A percentile compares a stretch with the other conserved stretches of the same genome.
Conservation (phyloP, 2,888 invertebrate genomes). For the Apamea monoglypha region DNA sequence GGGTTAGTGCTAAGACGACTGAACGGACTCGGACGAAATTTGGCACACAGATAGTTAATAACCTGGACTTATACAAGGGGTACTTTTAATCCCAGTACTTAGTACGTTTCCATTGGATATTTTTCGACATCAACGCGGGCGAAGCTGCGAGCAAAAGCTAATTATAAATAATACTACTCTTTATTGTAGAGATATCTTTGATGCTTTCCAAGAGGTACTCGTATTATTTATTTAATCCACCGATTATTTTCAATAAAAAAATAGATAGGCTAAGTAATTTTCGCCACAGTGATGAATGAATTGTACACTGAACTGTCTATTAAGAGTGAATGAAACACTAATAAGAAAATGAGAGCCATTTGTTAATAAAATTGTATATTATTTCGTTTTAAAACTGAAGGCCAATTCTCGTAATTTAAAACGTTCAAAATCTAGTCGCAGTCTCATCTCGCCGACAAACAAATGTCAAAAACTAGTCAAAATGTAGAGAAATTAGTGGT, state of each 20-base stretch:
- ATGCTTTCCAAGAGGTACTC: too few relatives aligned
- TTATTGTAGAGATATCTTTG: not conserved
- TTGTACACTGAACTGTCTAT: constrained; percentile 7
- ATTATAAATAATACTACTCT: not conserved
- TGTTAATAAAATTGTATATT: constrained; percentile 26
- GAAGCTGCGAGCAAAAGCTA: not conserved
- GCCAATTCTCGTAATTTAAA: too few relatives aligned
- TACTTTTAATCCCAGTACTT: not conserved
- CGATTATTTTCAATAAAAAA: not conserved
- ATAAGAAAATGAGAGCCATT: constrained; percentile 21
- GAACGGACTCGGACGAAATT: not conserved
- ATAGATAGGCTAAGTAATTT: not conserved
- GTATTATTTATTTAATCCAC: not conserved
- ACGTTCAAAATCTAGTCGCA: too few relatives aligned
- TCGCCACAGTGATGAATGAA: constrained; percentile 30
- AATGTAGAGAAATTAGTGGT: too few relatives aligned
- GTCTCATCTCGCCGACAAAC: too few relatives aligned
- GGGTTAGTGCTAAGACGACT: not conserved
- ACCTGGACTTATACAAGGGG: not conserved
- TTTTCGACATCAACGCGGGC: not conserved
- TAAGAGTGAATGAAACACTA: constrained; percentile 17
- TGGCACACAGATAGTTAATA: not conserved
- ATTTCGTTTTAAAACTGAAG: constrained; percentile 4
- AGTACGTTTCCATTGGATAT: not conserved
- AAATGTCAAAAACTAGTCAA: too few relatives aligned